Percentiles rank a stretch among this genome's conserved stretches.
phyloP scores from a whole-genome alignment of 1,140 invertebrate species.

The Theocolax elegans region DNA sequence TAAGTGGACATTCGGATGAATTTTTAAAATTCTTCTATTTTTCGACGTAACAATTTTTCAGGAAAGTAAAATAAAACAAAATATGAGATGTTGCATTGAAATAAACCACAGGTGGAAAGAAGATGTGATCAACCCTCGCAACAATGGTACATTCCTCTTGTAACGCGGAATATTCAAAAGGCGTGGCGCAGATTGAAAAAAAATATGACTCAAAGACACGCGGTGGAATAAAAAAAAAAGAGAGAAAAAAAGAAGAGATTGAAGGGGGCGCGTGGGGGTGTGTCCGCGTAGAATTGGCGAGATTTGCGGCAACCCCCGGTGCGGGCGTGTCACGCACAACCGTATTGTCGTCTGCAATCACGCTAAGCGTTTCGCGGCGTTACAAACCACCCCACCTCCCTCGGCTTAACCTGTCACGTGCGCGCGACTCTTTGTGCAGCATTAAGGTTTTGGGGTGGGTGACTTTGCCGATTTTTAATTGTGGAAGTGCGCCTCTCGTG shows the following conservation, averaged over 20 bases:
- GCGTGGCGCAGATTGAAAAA: too few species aligned
- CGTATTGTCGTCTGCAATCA: constrained; percentile 68
- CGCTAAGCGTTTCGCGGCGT: constrained; percentile 65
- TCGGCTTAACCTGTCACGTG: constrained; percentile 60
- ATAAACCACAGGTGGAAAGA: neutral
- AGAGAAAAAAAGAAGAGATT: constrained; percentile 29
- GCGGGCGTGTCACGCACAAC: constrained; percentile 66
- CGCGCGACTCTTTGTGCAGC: constrained; percentile 34
- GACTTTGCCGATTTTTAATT: constrained; percentile 13
- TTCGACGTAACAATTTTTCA: too few species aligned
- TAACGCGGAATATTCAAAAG: constrained; percentile 48
- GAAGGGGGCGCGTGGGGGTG: constrained; percentile 48
- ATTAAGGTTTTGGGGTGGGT: neutral
- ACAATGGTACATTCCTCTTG: constrained; percentile 15
- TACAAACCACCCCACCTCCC: constrained; percentile 39
- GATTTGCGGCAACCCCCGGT: constrained; percentile 62
- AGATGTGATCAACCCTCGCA: constrained; percentile 16
- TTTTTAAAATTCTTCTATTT: too few species aligned
- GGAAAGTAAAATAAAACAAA: too few species aligned
- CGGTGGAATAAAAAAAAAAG: too few species aligned
- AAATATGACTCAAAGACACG: too few species aligned
- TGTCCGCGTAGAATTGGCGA: constrained; percentile 65
- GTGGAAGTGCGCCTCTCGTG: neutral
- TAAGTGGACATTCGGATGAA: too few species aligned
- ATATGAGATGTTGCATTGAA: too few species aligned